Conservation (phyloP, 1,140 invertebrate species). For the Zaprionus gabonicus region DNA sequence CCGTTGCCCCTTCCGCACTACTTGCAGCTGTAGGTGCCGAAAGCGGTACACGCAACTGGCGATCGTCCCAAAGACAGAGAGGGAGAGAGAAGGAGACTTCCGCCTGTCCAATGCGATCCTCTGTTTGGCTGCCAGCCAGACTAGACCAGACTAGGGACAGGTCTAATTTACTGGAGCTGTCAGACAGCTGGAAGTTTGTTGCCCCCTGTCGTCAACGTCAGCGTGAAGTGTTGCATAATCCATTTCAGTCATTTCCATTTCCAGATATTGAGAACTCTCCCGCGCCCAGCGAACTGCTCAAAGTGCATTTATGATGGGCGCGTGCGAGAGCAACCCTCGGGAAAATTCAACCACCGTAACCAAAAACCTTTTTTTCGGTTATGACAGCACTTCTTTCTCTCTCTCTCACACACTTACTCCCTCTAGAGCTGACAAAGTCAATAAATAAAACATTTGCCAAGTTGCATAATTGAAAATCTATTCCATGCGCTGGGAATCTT, state of each 20-base stretch:
- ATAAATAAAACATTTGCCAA: conserved; percentile 79
- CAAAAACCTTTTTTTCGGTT: conserved; percentile 61
- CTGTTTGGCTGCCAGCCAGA: conserved; percentile 46
- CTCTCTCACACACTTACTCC: no score
- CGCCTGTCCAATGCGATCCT: conserved; percentile 22
- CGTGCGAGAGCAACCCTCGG: conserved; percentile 40
- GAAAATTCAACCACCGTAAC: conserved; percentile 71
- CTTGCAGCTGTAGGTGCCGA: conserved; percentile 56
- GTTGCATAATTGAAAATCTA: conserved; percentile 78
- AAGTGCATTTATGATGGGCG: conserved; percentile 67
- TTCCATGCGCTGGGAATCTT: conserved; percentile 50
- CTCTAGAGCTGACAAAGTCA: conserved; percentile 55
- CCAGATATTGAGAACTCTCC: not conserved
- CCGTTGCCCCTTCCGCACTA: not conserved
- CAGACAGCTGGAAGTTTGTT: conserved; percentile 49
- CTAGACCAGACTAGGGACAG: conserved; percentile 38
- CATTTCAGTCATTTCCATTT: conserved; percentile 7
- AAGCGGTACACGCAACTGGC: conserved; percentile 67
- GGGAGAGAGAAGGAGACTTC: conserved; percentile 42
- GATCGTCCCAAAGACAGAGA: conserved; percentile 4
- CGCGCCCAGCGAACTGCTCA: conserved; percentile 9
- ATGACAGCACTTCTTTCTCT: conserved; percentile 27
- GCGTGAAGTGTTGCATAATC: conserved; percentile 60
- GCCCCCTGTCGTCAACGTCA: conserved; percentile 24
- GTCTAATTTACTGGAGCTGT: conserved; percentile 51